These are phyloP conservation scores for Aporophyla nigra DNA, from an alignment of 2,888 invertebrate genomes.

Conservation along the genomic window DNA sequence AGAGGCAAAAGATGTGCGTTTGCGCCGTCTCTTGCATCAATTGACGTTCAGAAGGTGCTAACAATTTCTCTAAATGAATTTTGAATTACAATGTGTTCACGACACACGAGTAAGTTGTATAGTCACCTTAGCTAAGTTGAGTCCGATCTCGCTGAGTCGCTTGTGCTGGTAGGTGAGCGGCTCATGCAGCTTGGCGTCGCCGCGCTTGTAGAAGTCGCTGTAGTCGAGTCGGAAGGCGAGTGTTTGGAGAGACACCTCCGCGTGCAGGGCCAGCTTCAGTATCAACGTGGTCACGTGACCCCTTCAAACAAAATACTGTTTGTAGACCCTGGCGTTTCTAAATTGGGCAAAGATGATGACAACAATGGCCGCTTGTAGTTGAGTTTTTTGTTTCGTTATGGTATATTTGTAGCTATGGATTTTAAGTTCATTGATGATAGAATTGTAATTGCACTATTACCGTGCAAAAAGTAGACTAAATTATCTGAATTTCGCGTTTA, in stretches of 20 bases:
- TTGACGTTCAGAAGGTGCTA: no score
- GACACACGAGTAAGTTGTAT: no score
- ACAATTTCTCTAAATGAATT: no score
- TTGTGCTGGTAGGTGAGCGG: conserved; percentile 92
- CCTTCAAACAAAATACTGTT: conserved; percentile 77
- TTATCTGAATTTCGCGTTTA: no score
- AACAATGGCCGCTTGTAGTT: neutral
- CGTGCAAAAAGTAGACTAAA: no score
- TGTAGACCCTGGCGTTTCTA: neutral
- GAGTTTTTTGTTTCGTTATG: no score
- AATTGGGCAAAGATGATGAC: neutral
- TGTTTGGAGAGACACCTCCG: conserved; percentile 96
- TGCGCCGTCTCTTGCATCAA: no score
- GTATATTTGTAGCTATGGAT: no score
- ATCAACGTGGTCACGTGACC: conserved; percentile 97
- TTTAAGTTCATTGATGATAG: no score
- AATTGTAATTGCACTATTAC: no score
- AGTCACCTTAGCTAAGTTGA: conserved; percentile 82
- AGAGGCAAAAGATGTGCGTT: no score
- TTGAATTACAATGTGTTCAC: no score
- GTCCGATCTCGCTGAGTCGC: conserved; percentile 91
- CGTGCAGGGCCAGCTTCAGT: conserved; percentile 95
- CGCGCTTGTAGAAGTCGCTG: conserved; percentile 97
- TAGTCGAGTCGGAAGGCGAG: conserved; percentile 98
- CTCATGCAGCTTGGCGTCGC: conserved; percentile 94